phyloP scores from a whole-genome alignment of 2,797 vertebrate genomes.

The Chromis chromis region DNA sequence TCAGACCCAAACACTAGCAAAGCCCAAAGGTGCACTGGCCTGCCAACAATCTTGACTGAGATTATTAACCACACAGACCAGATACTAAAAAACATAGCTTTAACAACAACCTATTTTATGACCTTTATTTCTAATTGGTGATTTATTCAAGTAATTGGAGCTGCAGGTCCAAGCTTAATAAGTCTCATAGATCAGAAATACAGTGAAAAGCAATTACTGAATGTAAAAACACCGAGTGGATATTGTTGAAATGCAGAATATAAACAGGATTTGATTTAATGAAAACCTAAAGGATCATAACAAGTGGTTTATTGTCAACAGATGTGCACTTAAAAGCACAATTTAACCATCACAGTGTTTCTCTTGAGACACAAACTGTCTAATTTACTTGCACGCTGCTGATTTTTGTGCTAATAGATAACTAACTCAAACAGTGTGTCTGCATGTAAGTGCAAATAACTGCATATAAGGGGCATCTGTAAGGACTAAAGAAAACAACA shows the following conservation, averaged over 20 bases:
- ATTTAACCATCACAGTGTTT: too few relatives aligned
- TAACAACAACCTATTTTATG: background rate
- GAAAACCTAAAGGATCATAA: too few relatives aligned
- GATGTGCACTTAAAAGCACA: too few relatives aligned
- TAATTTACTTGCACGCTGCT: too few relatives aligned
- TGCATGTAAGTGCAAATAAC: conserved; percentile 2
- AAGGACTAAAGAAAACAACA: conserved; percentile 12
- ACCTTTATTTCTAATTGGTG: background rate
- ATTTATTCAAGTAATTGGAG: background rate
- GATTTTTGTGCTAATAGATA: too few relatives aligned
- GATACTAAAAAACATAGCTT: too few relatives aligned
- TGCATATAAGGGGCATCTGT: conserved; percentile 9
- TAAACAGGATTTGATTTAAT: background rate
- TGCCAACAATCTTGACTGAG: background rate
- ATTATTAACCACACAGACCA: too few relatives aligned
- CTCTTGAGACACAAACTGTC: too few relatives aligned
- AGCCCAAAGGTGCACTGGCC: background rate
- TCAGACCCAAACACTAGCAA: too few relatives aligned
- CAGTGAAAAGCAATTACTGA: background rate
- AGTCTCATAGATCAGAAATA: too few relatives aligned
- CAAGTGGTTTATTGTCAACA: too few relatives aligned
- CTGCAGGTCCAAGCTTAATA: background rate
- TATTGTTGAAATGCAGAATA: background rate
- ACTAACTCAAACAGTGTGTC: background rate
- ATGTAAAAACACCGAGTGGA: background rate